Percentiles rank a stretch among this genome's conserved stretches.
Evolutionary conservation across 1,140 invertebrate species (phyloP).

Genomic region (Drosophila murphyi): DNA sequence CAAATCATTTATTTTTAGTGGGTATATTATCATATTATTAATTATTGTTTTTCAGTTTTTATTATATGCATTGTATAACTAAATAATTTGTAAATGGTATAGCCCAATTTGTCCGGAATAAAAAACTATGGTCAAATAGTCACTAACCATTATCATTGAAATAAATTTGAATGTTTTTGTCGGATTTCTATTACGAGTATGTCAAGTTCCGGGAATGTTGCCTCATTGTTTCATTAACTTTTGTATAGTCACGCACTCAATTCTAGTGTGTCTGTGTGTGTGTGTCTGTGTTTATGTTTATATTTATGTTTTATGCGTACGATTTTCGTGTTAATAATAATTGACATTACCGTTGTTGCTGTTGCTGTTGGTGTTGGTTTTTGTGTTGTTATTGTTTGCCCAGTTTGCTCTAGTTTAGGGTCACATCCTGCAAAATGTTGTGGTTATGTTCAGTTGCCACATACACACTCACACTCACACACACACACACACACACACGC

Average conservation of each 20-base stretch:
- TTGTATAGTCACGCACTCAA: not conserved
- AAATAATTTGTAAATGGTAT: too few species aligned
- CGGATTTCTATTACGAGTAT: not conserved
- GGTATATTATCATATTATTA: too few species aligned
- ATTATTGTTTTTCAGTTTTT: too few species aligned
- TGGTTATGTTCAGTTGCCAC: not conserved
- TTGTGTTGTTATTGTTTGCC: conserved; percentile 28
- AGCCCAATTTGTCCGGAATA: too few species aligned
- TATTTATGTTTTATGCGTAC: conserved; percentile 41
- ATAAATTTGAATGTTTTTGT: not conserved
- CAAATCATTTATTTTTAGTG: too few species aligned
- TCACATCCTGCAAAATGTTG: conserved; percentile 34
- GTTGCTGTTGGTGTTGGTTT: conserved; percentile 8
- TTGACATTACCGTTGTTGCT: conserved; percentile 69
- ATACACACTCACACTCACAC: too few species aligned
- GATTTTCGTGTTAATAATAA: conserved; percentile 76
- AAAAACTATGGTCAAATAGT: too few species aligned
- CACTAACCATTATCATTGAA: too few species aligned
- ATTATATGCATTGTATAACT: too few species aligned
- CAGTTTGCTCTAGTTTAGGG: conserved; percentile 56
- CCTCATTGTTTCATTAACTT: not conserved
- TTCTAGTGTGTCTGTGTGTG: not conserved
- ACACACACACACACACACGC: too few species aligned
- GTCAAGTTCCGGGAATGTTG: not conserved
- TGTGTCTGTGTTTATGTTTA: not conserved